A percentile compares a stretch with the other conserved stretches of the same genome.
phyloP scores from a whole-genome alignment of 2,113 vertebrate genomes.

The Lampris incognitus region DNA sequence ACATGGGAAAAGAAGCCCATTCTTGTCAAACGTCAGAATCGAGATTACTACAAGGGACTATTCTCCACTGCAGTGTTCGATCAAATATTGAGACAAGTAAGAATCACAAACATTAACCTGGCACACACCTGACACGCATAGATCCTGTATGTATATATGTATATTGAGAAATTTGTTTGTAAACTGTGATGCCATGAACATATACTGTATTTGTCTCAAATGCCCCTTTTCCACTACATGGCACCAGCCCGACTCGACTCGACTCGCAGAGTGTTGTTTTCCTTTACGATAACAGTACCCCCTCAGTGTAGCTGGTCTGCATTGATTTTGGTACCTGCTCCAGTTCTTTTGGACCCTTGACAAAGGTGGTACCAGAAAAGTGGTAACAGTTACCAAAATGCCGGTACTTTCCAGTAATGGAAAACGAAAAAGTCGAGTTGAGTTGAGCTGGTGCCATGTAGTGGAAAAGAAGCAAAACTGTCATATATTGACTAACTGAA shows the following conservation, averaged over 20 bases:
- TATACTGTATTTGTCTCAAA: background rate
- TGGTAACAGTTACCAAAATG: too few relatives aligned
- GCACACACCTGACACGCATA: background rate
- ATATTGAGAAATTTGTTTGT: background rate
- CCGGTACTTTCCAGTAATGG: too few relatives aligned
- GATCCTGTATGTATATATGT: background rate
- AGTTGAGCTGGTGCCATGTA: too few relatives aligned
- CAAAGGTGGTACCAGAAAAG: too few relatives aligned
- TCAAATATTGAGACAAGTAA: constrained; percentile 84
- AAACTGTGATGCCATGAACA: background rate
- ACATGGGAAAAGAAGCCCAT: constrained; percentile 93
- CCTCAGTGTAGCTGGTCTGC: too few relatives aligned
- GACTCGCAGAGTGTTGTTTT: too few relatives aligned
- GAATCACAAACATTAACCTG: background rate
- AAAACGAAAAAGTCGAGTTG: too few relatives aligned
- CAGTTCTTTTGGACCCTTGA: too few relatives aligned
- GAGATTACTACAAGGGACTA: constrained; percentile 88
- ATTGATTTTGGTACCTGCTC: too few relatives aligned
- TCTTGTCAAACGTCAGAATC: constrained; percentile 86
- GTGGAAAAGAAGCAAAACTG: background rate
- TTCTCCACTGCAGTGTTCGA: constrained; percentile 95
- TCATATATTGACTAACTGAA: background rate
- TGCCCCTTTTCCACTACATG: background rate
- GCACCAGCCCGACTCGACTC: too few relatives aligned
- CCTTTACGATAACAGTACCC: too few relatives aligned